Evolutionary conservation across 2,797 vertebrate species (phyloP).

Genomic region (Liparis tanakae): DNA sequence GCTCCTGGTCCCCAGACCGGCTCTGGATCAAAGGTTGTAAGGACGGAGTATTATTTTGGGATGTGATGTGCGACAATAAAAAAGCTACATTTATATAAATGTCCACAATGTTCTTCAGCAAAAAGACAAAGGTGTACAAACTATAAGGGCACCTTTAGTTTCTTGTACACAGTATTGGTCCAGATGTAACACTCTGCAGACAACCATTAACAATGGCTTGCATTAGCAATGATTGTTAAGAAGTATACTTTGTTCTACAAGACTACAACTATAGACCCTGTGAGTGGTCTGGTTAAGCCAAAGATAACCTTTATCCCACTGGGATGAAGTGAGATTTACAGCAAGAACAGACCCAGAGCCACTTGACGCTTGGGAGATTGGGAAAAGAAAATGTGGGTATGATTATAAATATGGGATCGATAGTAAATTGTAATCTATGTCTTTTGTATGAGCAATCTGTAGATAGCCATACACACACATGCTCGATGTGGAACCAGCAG

Average conservation of each 20-base stretch:
- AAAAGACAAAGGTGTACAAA: not conserved
- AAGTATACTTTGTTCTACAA: not conserved
- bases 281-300: not conserved
- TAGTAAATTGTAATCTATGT: not conserved
- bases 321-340: conserved; percentile 4
- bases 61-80: conserved; percentile 37
- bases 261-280: not conserved
- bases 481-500: not conserved
- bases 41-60: conserved; percentile 49
- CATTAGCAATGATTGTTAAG: not conserved
- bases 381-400: not conserved
- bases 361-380: not conserved
- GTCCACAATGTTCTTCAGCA: conserved; percentile 3
- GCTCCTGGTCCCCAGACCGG: conserved; percentile 45
- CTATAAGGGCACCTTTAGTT: not conserved
- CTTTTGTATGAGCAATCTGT: not conserved
- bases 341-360: not conserved
- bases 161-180: not conserved
- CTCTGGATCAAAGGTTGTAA: conserved; percentile 69
- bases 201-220: not conserved
- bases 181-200: not conserved
- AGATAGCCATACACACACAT: not conserved
- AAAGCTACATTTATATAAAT: conserved; percentile 33
- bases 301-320: conserved; percentile 5
- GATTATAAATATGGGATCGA: not conserved